Evolutionary conservation across 2,113 vertebrate genomes (phyloP), one percentile per base, ranked within the genome.

Genomic region (Tenrec ecaudatus): DNA sequence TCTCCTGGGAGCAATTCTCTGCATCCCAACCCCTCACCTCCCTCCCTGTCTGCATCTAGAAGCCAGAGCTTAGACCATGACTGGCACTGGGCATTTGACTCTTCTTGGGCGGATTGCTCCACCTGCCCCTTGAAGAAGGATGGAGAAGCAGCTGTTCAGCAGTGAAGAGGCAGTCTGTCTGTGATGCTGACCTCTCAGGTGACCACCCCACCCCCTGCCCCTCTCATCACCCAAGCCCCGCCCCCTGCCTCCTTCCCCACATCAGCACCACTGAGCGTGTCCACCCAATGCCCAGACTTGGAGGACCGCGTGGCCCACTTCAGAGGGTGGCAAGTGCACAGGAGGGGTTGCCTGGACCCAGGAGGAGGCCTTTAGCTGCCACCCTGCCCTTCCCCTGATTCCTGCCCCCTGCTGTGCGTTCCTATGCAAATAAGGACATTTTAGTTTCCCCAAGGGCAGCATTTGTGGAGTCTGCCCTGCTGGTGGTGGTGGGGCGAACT

Each of bases 371-470:
- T 22, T 64, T 17, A 86, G 60, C 62, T 47, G 29, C 58, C 38
- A 33, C n/a, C 58, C 0, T 14, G 73, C 27, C 57, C 11, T 73
- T 47, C 57, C 23, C 36, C 20, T 3, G n/a, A 29, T 60, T 78
- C 84, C 29, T n/a, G 83, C 53, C 15, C 1, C 58, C 3, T 22
- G 23, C 80, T 81, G 31, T 12, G 47, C 47, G 11, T 53, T 73
- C 83, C 77, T 66, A 84, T 64, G 66, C 60, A 89, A 93, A 62
- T 29, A 86, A 23, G 66, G 79, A 66, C 4, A 78, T 82, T 83
- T 84, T 90, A 79, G 83, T 91, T 69, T 40, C 73, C 71, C 82
- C 88, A 93, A 96, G 60, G 27, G 47, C 31, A 79, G 90, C 85
- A 40, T 84, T 83, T 71, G 20, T 25, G 29, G 58, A 60, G 58